phyloP scores from a whole-genome alignment of 2,888 invertebrate genomes.

The Lepidochitona cinerea region DNA sequence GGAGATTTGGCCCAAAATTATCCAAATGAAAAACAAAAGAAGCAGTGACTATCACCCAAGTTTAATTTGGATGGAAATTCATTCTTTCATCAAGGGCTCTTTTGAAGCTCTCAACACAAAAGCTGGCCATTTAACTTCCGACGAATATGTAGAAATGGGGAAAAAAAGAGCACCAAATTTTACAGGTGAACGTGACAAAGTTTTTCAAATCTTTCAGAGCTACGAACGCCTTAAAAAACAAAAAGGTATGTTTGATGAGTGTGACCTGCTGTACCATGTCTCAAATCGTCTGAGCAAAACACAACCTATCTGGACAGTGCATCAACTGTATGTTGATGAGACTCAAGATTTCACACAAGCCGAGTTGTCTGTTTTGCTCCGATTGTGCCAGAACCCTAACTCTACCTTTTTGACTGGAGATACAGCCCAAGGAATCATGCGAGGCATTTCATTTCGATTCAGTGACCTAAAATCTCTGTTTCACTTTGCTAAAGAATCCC shows the following conservation, averaged over 20 bases:
- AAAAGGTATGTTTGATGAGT: conserved; percentile 48
- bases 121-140: conserved; percentile 35
- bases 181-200: conserved; percentile 39
- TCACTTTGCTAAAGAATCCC: conserved; percentile 48
- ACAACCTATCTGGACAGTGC: conserved; percentile 38
- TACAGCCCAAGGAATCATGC: conserved; percentile 65
- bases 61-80: conserved; percentile 62
- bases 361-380: conserved; percentile 56
- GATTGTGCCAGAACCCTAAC: conserved; percentile 56
- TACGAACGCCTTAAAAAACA: conserved; percentile 45
- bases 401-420: conserved; percentile 57
- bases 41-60: conserved; percentile 54
- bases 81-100: conserved; percentile 60
- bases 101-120: conserved; percentile 47
- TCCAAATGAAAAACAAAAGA: no score
- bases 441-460: conserved; percentile 63
- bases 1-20: conserved; percentile 50
- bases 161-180: conserved; percentile 54
- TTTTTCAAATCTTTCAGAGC: conserved; percentile 41
- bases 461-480: conserved; percentile 58
- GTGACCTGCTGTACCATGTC: conserved; percentile 45
- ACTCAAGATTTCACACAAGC: conserved; percentile 65
- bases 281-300: conserved; percentile 29
- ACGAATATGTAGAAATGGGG: conserved; percentile 48
- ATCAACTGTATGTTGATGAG: conserved; percentile 63